Conservation (phyloP, 2,797 vertebrate species). For the Pogonophryne albipinna region DNA sequence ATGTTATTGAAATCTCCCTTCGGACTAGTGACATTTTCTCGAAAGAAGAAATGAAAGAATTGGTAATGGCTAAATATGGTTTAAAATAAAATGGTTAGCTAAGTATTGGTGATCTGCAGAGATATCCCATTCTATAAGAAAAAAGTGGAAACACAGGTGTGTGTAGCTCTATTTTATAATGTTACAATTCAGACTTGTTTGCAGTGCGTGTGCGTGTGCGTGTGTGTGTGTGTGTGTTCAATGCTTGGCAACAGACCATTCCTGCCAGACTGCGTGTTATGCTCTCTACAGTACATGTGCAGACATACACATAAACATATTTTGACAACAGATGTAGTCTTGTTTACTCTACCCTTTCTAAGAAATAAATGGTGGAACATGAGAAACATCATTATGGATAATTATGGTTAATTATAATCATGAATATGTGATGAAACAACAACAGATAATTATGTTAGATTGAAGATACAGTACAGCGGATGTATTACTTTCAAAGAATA, state of each 20-base stretch:
- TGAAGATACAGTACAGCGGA: background rate
- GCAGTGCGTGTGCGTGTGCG: too few species aligned
- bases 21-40: too few species aligned
- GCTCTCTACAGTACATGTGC: slow-evolving; percentile 3
- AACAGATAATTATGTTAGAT: slow-evolving; percentile 24
- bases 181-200: too few species aligned
- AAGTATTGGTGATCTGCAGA: too few species aligned
- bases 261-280: slow-evolving; percentile 16
- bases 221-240: background rate
- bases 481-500: slow-evolving; percentile 32
- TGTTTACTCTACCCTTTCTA: background rate
- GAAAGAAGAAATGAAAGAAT: too few species aligned
- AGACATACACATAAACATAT: background rate
- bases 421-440: slow-evolving; percentile 10
- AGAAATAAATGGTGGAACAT: background rate
- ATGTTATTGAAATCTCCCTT: too few species aligned
- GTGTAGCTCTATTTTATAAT: too few species aligned
- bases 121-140: too few species aligned
- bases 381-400: slow-evolving; percentile 2
- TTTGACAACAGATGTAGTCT: background rate
- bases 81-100: too few species aligned
- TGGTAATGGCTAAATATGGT: too few species aligned
- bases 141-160: too few species aligned
- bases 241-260: slow-evolving; percentile 46
- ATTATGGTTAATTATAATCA: background rate